Base-by-base conservation (phyloP, 2,113 vertebrate species). In the Chauna torquata region DNA sequence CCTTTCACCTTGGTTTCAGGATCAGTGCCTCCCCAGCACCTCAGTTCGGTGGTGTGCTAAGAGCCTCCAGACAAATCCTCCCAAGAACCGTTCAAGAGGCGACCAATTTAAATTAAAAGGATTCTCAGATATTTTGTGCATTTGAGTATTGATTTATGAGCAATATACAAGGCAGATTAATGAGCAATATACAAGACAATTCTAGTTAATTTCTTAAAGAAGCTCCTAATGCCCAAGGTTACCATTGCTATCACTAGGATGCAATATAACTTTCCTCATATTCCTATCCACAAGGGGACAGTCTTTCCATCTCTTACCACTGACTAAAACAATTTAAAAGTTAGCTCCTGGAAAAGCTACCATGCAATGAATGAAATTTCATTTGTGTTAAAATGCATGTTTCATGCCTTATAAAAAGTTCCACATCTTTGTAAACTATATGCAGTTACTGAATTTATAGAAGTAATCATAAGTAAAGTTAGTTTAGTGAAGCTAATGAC, bases 231-330 rank as follows among this genome's bases (percentile, higher is more conserved):
- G 74, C n/a, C 70, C 8, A 4, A n/a, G 55, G 40, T 75, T 87
- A 58, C 65, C 0, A 9, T 66, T 81, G 55, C 72, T 78, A 3
- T 72, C 62, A 6, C 34, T 7, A 77, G 86, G 32, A 77, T 92
- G 36, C 52, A 66, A 30, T 34, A 82, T 69, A 54, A 16, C 23
- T 96, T 92, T 76, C 82, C 65, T 95, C 65, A 47, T 77, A 72
- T 57, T 96, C 71, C 92, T 96, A 62, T 96, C 97, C 97, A 97
- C 97, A 96, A 97, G 97, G 88, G 97, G 96, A 96, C 97, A 97
- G 92, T 97, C 94, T 97, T 97, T 97, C 92, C 97, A 97, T 97
- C 97, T 90, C 72, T 91, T 96, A 94, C 88, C 92, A 95, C 82
- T 0, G 32, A 50, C 38, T 83, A 45, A 57, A 76, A 52, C 79